Base-by-base conservation (phyloP, 2,797 vertebrate genomes). In the Clarias platycephalus region DNA sequence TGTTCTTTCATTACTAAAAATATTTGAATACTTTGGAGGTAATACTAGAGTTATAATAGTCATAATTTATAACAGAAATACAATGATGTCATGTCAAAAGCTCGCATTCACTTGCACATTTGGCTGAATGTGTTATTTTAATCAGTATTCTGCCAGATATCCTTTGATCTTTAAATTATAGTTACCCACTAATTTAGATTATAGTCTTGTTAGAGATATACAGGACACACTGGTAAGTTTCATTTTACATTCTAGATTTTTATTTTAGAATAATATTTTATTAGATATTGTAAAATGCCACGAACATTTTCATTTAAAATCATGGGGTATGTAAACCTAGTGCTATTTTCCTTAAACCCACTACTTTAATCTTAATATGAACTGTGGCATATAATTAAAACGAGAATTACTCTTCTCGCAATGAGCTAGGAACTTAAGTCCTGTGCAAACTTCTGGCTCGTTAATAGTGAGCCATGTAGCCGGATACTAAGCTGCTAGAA, bases 371-470 rank as follows among this genome's bases (percentile, higher is more conserved):
- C 34, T 10, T 67, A 85, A 58, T 85, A 70, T 81, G 70, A 58
- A 62, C 58, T 85, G 70, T 57, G 24, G 24, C 16, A 75, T 85
- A 53, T 81, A 76, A 81, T 76, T 81, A 85, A 26, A 53, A 55
- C 15, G 16, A 74, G 68, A 66, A 67, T 81, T 66, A 85, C 26
- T 28, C 79, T 85, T 72, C 49, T 62, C 16, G 28, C 68, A 75
- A 31, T 37, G 22, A 81, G 28, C 44, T 75, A 81, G 63, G 12
- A 16, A 68, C 72, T 82, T 62, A 37, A 85, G 72, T 58, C 63
- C n/a, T 85, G 62, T 76, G 70, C 80, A 57, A 55, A 80, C 79
- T 37, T 58, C 80, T 66, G 68, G 40, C 34, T 34, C 22, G 3
- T 68, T 66, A 76, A 70, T 34, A 75, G 62, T 67, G 22, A 34